Conservation (phyloP, 2,113 vertebrate species). For the Guaruba guarouba region DNA sequence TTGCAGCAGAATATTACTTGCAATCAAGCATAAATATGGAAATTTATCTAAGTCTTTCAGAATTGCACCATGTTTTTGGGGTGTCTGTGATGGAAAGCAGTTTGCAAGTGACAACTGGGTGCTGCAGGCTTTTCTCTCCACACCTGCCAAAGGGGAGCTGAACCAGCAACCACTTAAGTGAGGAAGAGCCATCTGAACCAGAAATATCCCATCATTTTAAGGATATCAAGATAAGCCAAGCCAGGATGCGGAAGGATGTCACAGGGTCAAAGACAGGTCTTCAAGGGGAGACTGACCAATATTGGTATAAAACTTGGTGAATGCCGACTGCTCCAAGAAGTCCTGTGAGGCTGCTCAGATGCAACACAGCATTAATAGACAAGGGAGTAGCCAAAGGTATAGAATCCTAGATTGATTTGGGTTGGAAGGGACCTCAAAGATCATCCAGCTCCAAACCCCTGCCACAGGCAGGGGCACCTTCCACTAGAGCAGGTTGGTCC, state of each 20-base stretch:
- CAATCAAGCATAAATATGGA: neutral
- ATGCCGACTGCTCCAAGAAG: neutral
- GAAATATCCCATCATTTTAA: accelerated
- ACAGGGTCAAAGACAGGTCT: neutral
- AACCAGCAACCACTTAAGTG: neutral
- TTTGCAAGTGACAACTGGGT: neutral
- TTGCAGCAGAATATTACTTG: neutral
- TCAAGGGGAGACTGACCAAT: neutral
- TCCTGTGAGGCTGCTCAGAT: neutral
- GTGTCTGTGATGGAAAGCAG: neutral
- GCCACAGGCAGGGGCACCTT: neutral
- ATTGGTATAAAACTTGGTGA: accelerated
- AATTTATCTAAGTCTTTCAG: neutral
- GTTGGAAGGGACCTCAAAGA: neutral
- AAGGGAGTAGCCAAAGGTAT: neutral
- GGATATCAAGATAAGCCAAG: neutral
- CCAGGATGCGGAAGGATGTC: neutral
- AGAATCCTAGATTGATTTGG: neutral
- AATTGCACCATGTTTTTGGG: neutral
- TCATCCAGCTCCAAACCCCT: neutral
- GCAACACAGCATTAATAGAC: accelerated
- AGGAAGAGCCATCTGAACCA: neutral
- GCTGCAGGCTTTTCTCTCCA: neutral
- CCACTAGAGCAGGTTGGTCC: neutral
- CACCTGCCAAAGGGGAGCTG: neutral